Conservation (phyloP, 2,797 vertebrate species). For the Malurus leucopterus region DNA sequence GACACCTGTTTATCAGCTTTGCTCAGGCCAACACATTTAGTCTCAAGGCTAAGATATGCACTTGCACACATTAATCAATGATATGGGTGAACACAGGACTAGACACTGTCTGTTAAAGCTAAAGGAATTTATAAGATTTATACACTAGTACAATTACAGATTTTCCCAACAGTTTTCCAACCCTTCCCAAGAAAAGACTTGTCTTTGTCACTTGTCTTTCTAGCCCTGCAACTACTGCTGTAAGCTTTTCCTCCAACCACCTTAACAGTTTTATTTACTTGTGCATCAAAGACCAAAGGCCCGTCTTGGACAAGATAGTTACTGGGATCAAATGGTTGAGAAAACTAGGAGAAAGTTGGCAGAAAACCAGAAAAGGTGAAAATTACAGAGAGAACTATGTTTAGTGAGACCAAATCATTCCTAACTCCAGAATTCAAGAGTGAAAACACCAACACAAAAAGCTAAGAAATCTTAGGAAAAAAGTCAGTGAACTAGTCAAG, state of each 20-base stretch:
- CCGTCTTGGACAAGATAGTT: background rate
- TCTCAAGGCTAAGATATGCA: background rate
- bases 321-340: background rate
- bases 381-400: background rate
- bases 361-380: background rate
- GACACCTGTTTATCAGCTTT: background rate
- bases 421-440: background rate
- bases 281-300: background rate
- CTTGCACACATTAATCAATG: background rate
- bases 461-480: background rate
- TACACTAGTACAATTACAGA: background rate
- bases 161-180: background rate
- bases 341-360: background rate
- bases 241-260: background rate
- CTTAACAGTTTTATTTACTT: background rate
- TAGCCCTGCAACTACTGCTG: background rate
- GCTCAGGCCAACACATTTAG: background rate
- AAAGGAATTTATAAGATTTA: background rate
- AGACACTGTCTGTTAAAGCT: background rate
- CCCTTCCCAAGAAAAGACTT: background rate
- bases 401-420: background rate
- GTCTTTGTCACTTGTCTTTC: background rate
- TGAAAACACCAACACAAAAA: background rate
- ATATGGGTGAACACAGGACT: background rate
- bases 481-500: background rate